These are phyloP conservation scores for Crocuta crocuta DNA, from an alignment of 2,113 vertebrate genomes.

Conservation along the genomic window DNA sequence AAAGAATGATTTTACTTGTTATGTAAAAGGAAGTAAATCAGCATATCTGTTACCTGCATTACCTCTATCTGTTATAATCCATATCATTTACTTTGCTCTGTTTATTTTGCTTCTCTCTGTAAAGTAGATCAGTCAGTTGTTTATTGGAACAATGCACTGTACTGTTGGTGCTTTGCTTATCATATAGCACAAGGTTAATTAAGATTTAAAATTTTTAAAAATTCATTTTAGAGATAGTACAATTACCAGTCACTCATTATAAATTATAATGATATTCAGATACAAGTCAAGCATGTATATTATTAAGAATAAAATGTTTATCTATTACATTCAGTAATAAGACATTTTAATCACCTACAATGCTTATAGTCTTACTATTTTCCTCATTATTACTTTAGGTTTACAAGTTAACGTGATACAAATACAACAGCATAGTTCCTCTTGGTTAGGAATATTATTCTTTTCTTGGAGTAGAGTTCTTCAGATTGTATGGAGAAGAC, in stretches of 20 bases:
- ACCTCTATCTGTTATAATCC: not conserved
- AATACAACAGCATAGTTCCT: not conserved
- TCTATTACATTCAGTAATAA: not conserved
- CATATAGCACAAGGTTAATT: slow-evolving; percentile 13
- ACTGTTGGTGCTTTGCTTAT: not conserved
- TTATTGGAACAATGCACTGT: not conserved
- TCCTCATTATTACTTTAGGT: slow-evolving; percentile 31
- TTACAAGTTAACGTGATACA: not conserved
- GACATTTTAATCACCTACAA: not conserved
- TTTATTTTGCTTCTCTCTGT: not conserved
- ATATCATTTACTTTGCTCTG: slow-evolving; percentile 6
- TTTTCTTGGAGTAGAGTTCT: slow-evolving; percentile 1
- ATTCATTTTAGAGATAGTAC: not conserved
- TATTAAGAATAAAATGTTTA: not conserved
- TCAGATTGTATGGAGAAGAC: not conserved
- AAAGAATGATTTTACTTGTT: slow-evolving; percentile 60
- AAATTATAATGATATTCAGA: not conserved
- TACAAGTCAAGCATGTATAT: not conserved
- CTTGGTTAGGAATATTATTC: slow-evolving; percentile 39
- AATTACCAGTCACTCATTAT: slow-evolving; percentile 38
- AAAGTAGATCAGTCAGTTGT: not conserved
- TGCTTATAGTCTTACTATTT: not conserved
- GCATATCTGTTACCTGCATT: slow-evolving; percentile 41
- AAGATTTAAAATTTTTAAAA: slow-evolving; percentile 38
- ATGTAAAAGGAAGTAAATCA: slow-evolving; percentile 55